phyloP scores from a whole-genome alignment of 2,113 vertebrate species.

The Microcebus ravelobensis region DNA sequence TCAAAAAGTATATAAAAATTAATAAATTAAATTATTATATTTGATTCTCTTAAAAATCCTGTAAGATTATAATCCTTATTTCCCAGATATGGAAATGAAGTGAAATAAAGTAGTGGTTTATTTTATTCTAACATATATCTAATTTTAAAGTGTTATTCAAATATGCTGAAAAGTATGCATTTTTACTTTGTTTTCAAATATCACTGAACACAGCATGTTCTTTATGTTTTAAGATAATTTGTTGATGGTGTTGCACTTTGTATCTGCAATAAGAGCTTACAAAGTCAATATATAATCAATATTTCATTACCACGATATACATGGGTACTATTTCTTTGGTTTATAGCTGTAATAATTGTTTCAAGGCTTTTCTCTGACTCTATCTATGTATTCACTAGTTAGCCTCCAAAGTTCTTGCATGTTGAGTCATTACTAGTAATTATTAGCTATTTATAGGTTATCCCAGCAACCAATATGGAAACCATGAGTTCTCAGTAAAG shows the following conservation, averaged over 20 bases:
- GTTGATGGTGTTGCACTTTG: conserved; percentile 2
- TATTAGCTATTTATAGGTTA: not conserved
- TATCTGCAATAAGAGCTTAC: conserved; percentile 7
- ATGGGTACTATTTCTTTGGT: conserved; percentile 41
- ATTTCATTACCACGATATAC: conserved; percentile 62
- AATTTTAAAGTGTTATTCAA: not conserved
- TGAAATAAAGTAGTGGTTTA: not conserved
- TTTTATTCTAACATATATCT: not conserved
- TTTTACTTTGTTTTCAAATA: conserved; percentile 53
- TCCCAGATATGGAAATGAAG: not conserved
- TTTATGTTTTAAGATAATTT: conserved; percentile 34
- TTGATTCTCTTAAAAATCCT: not conserved
- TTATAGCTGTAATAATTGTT: conserved; percentile 43
- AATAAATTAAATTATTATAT: not conserved
- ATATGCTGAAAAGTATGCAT: not conserved
- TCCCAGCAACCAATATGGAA: not conserved
- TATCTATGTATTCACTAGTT: not conserved
- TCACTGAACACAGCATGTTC: not conserved
- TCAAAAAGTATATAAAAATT: conserved; percentile 6
- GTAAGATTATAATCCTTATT: not conserved
- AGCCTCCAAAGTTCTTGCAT: not conserved
- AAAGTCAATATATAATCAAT: conserved; percentile 64
- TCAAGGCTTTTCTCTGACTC: not conserved
- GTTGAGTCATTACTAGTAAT: not conserved
- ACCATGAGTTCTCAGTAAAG: not conserved